These are phyloP conservation scores for Orchesella flavescens DNA, from an alignment of 2,888 invertebrate species.

Conservation along the genomic window DNA sequence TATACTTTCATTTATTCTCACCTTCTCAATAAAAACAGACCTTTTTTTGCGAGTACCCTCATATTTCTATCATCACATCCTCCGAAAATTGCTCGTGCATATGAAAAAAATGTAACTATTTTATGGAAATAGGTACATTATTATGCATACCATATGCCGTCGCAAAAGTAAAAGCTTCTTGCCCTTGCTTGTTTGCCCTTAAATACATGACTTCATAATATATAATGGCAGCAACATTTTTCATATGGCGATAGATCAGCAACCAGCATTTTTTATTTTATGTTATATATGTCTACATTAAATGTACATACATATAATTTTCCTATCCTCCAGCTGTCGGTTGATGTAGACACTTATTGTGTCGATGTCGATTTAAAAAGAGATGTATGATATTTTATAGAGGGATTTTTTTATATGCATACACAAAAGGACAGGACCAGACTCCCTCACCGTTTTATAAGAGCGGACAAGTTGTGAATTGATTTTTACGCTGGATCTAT, in stretches of 20 bases:
- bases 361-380: not conserved
- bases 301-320: not conserved
- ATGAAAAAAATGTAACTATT: not conserved
- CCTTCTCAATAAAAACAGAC: too few species aligned
- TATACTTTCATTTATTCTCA: too few species aligned
- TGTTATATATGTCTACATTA: too few species aligned
- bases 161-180: not conserved
- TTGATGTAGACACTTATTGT: not conserved
- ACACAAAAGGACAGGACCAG: too few species aligned
- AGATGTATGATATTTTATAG: too few species aligned
- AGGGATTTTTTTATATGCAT: too few species aligned
- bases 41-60: too few species aligned
- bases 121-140: not conserved
- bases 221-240: too few species aligned
- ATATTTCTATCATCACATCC: not conserved
- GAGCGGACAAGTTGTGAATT: slow-evolving; percentile 14
- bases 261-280: too few species aligned
- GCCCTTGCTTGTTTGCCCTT: not conserved
- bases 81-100: not conserved
- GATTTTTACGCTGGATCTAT: slow-evolving; percentile 33
- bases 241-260: too few species aligned
- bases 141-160: not conserved
- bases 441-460: too few species aligned
- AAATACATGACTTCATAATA: not conserved
- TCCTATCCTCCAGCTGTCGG: slow-evolving; percentile 5